These are phyloP conservation scores for Ceratina calcarata DNA, from an alignment of 1,140 invertebrate species.

Conservation along the genomic window DNA sequence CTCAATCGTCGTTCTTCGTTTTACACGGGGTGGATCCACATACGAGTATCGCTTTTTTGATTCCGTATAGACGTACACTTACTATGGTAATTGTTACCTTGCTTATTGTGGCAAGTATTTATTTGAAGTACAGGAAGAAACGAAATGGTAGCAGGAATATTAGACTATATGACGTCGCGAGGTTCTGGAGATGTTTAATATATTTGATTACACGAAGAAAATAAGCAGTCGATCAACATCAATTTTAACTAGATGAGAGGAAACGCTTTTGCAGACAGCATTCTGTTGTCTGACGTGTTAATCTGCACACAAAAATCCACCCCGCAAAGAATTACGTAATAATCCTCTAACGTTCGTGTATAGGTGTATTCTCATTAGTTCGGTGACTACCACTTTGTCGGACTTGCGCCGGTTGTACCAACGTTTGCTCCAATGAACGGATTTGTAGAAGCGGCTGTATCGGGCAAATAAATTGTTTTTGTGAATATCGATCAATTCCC, in stretches of 20 bases:
- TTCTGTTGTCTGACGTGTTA: not conserved
- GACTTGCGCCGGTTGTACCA: constrained; percentile 56
- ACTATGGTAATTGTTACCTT: not conserved
- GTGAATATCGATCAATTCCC: not conserved
- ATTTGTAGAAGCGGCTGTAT: constrained; percentile 73
- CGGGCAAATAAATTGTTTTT: constrained; percentile 51
- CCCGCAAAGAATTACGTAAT: constrained; percentile 7
- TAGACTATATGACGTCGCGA: too few species aligned
- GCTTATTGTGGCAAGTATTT: too few species aligned
- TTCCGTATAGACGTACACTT: not conserved
- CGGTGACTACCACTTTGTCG: constrained; percentile 74
- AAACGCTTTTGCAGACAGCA: not conserved
- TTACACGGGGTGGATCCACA: constrained; percentile 23
- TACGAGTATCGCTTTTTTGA: not conserved
- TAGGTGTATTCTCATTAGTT: constrained; percentile 15
- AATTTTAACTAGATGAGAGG: not conserved
- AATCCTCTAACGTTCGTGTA: constrained; percentile 19
- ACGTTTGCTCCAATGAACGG: constrained; percentile 72
- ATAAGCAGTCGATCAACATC: not conserved
- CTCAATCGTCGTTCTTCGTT: constrained; percentile 1
- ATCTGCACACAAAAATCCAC: constrained; percentile 25
- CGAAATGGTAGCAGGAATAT: too few species aligned
- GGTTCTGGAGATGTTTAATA: too few species aligned
- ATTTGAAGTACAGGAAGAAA: too few species aligned
- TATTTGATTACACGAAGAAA: too few species aligned